Conservation (phyloP, 2,797 vertebrate genomes). For the Botia almorhae region DNA sequence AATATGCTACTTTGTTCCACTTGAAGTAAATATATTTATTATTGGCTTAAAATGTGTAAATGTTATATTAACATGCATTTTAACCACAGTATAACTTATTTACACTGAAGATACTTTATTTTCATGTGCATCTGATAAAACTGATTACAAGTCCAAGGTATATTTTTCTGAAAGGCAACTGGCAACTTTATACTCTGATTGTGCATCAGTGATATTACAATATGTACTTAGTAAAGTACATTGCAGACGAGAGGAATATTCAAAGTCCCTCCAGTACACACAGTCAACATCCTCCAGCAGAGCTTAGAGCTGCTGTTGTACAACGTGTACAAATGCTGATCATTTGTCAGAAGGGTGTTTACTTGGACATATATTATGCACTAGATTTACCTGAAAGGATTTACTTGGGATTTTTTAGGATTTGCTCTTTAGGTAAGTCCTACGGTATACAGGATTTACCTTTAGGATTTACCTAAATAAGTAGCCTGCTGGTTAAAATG, state of each 20-base stretch:
- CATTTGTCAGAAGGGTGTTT: no score
- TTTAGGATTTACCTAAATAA: not conserved
- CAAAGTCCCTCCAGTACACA: no score
- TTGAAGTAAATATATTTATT: not conserved
- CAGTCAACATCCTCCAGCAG: no score
- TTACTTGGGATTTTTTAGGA: conserved; percentile 3
- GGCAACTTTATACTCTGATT: not conserved
- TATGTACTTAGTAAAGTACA: not conserved
- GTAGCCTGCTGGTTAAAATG: not conserved
- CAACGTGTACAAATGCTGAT: no score
- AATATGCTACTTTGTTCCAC: not conserved
- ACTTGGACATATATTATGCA: no score
- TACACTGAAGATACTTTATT: no score
- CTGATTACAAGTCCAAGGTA: no score
- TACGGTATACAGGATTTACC: not conserved
- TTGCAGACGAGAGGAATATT: not conserved
- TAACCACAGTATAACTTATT: no score
- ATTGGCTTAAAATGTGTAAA: not conserved
- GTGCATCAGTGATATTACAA: not conserved
- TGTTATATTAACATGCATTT: no score
- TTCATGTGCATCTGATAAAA: no score
- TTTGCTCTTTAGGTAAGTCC: conserved; percentile 12
- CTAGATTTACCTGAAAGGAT: conserved; percentile 20
- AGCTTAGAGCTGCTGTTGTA: no score
- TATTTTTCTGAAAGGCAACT: not conserved